Evolutionary conservation across 2,113 vertebrate species (phyloP).

Genomic region (Ardeotis arabs): DNA sequence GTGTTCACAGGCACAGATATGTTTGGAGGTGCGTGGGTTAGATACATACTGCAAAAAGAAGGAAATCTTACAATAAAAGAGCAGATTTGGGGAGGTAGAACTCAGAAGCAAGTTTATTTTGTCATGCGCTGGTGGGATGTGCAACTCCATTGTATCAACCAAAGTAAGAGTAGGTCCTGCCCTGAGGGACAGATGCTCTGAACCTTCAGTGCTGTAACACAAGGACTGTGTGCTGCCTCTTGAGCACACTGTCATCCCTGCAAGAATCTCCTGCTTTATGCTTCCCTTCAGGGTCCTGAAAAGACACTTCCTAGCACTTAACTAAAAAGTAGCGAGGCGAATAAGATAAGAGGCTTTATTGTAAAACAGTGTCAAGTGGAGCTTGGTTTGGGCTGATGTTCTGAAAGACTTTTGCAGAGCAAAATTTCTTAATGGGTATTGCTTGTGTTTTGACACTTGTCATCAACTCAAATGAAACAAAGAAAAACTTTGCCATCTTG

Average conservation of each 20-base stretch:
- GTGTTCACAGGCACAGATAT: background rate
- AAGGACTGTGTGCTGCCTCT: background rate
- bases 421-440: background rate
- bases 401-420: background rate
- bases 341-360: background rate
- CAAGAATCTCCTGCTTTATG: background rate
- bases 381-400: background rate
- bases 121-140: background rate
- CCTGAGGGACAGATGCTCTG: background rate
- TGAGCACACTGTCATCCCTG: rapidly evolving
- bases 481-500: background rate
- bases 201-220: background rate
- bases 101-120: background rate
- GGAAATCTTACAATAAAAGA: background rate
- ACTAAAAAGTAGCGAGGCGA: background rate
- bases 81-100: background rate
- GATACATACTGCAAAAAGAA: background rate
- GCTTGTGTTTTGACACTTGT: background rate
- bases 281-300: background rate
- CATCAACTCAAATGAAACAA: background rate
- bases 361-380: background rate
- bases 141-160: background rate
- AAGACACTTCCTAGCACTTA: background rate
- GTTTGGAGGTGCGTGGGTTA: background rate
- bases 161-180: background rate